These are phyloP conservation scores for Paedocypris micromegethes DNA, from an alignment of 2,797 vertebrate genomes.

Conservation along the genomic window DNA sequence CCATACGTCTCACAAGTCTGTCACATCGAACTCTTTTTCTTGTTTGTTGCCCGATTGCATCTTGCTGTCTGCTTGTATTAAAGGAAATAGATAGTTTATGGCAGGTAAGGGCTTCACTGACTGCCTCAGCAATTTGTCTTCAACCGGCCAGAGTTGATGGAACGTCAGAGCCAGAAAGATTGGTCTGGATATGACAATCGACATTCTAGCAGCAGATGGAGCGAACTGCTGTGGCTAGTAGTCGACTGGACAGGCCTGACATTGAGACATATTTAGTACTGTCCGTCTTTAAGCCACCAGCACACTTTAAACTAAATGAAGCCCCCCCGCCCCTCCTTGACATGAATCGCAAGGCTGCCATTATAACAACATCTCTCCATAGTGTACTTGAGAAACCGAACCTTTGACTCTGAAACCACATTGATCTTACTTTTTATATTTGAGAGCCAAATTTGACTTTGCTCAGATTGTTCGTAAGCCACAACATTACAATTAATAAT, in stretches of 20 bases:
- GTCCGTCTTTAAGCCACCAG: conserved; percentile 2
- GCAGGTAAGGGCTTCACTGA: conserved; percentile 20
- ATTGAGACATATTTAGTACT: conserved; percentile 13
- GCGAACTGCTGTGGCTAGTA: conserved; percentile 1
- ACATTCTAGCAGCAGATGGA: conserved; percentile 1
- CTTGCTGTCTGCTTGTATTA: conserved; percentile 7
- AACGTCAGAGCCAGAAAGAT: conserved; percentile 25
- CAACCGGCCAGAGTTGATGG: conserved; percentile 10
- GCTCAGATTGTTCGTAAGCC: too few species aligned
- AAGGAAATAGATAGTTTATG: conserved; percentile 20
- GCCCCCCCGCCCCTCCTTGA: background rate
- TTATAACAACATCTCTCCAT: too few species aligned
- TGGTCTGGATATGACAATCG: conserved; percentile 22
- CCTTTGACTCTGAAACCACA: background rate
- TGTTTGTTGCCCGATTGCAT: conserved; percentile 12
- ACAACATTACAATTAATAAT: too few species aligned
- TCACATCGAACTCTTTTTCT: too few species aligned
- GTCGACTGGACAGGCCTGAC: background rate
- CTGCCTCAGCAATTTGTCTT: conserved; percentile 30
- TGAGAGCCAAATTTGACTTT: too few species aligned
- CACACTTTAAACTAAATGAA: conserved; percentile 3
- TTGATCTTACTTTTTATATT: background rate
- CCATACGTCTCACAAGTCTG: too few species aligned
- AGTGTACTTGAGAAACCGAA: too few species aligned
- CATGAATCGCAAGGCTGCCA: too few species aligned